Conservation (phyloP, 2,113 vertebrate species). For the Nesoenas mayeri region DNA sequence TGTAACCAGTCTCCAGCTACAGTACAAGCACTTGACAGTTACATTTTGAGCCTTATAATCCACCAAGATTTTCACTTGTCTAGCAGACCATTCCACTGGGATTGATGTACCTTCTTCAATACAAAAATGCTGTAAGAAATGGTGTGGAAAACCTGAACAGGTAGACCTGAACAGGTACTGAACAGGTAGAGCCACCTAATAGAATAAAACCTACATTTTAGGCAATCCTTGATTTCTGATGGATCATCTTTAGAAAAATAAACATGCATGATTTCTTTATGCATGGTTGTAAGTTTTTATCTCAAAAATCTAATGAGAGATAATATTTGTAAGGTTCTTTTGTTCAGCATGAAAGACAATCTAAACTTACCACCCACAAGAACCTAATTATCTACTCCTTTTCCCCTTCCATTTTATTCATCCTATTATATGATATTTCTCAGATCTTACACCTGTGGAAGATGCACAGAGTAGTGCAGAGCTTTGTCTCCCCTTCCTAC, state of each 20-base stretch:
- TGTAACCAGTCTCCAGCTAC: neutral
- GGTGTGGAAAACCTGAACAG: too few species aligned
- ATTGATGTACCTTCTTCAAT: neutral
- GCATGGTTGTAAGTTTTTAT: neutral
- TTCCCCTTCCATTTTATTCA: fast-evolving
- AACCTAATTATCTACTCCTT: neutral
- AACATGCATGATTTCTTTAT: neutral
- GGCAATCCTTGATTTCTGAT: neutral
- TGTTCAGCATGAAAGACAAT: neutral
- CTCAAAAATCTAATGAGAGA: neutral
- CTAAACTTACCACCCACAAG: fast-evolving
- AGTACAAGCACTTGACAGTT: neutral
- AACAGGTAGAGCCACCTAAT: neutral
- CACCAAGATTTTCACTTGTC: neutral
- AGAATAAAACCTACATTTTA: neutral
- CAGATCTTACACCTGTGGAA: neutral
- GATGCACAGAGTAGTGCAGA: neutral
- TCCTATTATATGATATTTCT: neutral
- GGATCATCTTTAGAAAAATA: neutral
- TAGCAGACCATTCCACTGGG: neutral
- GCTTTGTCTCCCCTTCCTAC: neutral
- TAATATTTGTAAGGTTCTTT: neutral
- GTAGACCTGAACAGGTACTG: neutral
- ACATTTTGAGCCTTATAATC: neutral
- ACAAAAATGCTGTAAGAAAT: neutral